These are phyloP conservation scores for Microctenopoma stevenorrisi DNA, from an alignment of 2,797 vertebrate species.

Conservation along the genomic window DNA sequence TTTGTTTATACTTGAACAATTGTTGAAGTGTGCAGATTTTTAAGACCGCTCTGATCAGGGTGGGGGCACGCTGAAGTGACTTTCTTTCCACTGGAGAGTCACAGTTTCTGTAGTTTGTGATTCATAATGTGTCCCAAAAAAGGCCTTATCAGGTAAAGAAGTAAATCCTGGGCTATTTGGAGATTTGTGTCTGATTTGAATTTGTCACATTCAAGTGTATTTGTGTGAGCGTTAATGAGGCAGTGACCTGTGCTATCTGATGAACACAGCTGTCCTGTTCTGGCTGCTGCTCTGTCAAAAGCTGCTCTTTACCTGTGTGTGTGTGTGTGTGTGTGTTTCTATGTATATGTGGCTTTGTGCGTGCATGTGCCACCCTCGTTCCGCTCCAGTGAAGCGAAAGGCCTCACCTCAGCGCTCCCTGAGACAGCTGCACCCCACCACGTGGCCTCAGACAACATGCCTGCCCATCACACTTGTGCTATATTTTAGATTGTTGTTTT, in stretches of 20 bases:
- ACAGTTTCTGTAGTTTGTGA: slow-evolving; percentile 4
- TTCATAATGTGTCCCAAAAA: background rate
- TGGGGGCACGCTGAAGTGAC: background rate
- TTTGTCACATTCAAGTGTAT: slow-evolving; percentile 67
- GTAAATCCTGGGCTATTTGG: slow-evolving; percentile 13
- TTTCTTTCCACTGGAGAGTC: background rate
- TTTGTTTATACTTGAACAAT: slow-evolving; percentile 57
- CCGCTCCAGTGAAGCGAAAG: slow-evolving; percentile 81
- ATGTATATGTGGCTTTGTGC: slow-evolving; percentile 45
- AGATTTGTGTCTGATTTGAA: slow-evolving; percentile 57
- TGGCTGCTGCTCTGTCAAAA: slow-evolving; percentile 72
- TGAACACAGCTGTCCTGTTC: slow-evolving; percentile 83
- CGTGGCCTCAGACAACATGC: slow-evolving; percentile 77
- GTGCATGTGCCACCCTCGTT: slow-evolving; percentile 68
- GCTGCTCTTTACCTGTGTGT: slow-evolving; percentile 76
- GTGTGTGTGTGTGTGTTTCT: slow-evolving; percentile 45
- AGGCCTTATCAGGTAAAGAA: slow-evolving; percentile 4
- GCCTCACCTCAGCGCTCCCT: slow-evolving; percentile 82
- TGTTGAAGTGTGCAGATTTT: slow-evolving; percentile 43
- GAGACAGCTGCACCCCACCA: slow-evolving; percentile 84
- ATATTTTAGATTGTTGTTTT: slow-evolving; percentile 63
- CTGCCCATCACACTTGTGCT: slow-evolving; percentile 76
- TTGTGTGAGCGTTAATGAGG: slow-evolving; percentile 80
- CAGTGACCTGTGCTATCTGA: slow-evolving; percentile 86
- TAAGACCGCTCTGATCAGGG: slow-evolving; percentile 11